Evolutionary conservation across 1,140 invertebrate genomes (phyloP).

Genomic region (Aricia agestis): DNA sequence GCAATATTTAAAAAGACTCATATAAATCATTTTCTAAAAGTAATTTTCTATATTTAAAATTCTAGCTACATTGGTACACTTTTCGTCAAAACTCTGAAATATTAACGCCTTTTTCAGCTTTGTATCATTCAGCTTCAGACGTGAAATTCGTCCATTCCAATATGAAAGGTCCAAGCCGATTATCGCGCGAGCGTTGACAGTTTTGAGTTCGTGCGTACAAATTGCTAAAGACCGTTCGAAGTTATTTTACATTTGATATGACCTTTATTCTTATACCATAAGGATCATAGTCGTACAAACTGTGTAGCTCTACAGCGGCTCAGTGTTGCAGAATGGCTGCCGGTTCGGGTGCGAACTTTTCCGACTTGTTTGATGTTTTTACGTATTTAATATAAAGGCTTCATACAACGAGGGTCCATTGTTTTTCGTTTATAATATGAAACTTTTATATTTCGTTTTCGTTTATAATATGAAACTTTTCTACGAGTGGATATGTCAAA

Average conservation of each 20-base stretch:
- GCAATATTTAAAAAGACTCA: no score
- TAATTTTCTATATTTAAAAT: no score
- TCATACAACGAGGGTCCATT: no score
- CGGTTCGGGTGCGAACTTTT: not conserved
- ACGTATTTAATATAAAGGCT: not conserved
- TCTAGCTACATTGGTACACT: no score
- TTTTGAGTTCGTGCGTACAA: conserved; percentile 5
- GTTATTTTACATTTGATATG: not conserved
- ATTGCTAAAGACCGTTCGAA: not conserved
- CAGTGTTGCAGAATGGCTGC: not conserved
- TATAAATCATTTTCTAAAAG: no score
- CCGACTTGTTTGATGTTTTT: not conserved
- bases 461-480: no score
- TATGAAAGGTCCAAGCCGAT: not conserved
- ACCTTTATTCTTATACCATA: not conserved
- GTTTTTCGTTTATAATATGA: no score
- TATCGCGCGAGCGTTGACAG: not conserved
- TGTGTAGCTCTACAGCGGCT: not conserved
- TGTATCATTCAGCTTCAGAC: not conserved
- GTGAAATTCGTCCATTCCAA: not conserved
- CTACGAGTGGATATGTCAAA: no score
- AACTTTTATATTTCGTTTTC: no score
- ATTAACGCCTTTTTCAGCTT: not conserved
- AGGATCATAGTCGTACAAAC: not conserved
- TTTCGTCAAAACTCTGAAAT: no score